These are phyloP conservation scores for Merodon equestris DNA, from an alignment of 2,888 invertebrate species.

Conservation along the genomic window DNA sequence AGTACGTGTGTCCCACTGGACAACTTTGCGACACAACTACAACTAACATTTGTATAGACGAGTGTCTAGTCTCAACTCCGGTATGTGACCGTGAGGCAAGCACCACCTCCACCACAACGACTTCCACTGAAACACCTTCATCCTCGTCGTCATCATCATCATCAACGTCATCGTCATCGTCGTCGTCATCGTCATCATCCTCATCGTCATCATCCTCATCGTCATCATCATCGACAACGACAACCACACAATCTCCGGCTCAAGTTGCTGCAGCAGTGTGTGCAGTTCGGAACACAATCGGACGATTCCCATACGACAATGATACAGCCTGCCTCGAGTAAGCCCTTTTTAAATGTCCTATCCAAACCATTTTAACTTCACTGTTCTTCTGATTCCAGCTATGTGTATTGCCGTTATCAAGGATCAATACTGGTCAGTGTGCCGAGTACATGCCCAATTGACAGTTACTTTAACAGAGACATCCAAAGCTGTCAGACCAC, in stretches of 20 bases:
- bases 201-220: not conserved
- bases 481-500: not conserved
- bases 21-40: not conserved
- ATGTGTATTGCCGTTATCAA: not conserved
- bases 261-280: not conserved
- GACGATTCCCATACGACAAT: not conserved
- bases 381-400: not conserved
- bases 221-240: not conserved
- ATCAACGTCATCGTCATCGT: too few species aligned
- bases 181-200: not conserved
- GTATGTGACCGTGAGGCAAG: too few species aligned
- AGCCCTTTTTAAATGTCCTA: not conserved
- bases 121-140: not conserved
- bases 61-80: not conserved
- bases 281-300: not conserved
- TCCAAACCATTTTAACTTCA: not conserved
- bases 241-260: not conserved
- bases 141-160: not conserved
- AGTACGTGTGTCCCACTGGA: constrained; percentile 71
- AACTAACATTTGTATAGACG: not conserved
- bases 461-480: not conserved
- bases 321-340: not conserved
- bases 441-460: not conserved
- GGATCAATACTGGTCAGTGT: not conserved
- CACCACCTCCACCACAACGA: too few species aligned